phyloP scores from a whole-genome alignment of 2,113 vertebrate species.

The Panurus biarmicus region DNA sequence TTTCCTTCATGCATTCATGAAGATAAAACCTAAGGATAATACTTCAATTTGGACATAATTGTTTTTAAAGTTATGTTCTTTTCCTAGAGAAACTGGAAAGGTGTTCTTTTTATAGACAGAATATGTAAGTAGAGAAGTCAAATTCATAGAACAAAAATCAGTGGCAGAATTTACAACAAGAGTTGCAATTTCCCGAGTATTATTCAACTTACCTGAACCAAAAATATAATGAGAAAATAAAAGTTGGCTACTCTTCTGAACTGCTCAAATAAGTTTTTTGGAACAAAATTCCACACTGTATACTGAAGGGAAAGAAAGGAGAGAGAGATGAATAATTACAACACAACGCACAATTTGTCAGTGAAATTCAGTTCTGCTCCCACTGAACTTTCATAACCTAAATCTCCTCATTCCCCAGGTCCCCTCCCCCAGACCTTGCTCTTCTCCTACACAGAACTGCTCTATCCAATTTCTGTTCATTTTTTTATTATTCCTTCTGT shows the following conservation, averaged over 20 bases:
- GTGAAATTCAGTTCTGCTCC: background rate
- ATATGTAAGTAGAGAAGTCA: background rate
- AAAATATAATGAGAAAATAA: constrained; percentile 99
- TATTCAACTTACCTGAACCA: constrained; percentile 88
- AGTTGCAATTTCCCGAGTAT: background rate
- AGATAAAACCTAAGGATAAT: background rate
- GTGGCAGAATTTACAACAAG: background rate
- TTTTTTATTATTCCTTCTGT: background rate
- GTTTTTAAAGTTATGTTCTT: background rate
- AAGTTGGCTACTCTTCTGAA: constrained; percentile 99
- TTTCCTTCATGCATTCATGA: background rate
- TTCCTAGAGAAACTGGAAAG: background rate
- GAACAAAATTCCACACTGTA: constrained; percentile 97
- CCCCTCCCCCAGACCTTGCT: background rate
- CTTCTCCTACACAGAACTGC: background rate
- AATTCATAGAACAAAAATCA: background rate
- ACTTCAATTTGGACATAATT: background rate
- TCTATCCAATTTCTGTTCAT: background rate
- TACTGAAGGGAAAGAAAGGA: constrained; percentile 73
- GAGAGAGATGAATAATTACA: background rate
- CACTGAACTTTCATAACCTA: background rate
- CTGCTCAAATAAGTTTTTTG: constrained; percentile 98
- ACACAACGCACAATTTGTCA: background rate
- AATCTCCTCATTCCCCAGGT: background rate
- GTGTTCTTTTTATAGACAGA: background rate